Percentiles rank a stretch among this genome's conserved stretches.
phyloP scores from a whole-genome alignment of 2,113 vertebrate species.

The Hipposideros armiger region DNA sequence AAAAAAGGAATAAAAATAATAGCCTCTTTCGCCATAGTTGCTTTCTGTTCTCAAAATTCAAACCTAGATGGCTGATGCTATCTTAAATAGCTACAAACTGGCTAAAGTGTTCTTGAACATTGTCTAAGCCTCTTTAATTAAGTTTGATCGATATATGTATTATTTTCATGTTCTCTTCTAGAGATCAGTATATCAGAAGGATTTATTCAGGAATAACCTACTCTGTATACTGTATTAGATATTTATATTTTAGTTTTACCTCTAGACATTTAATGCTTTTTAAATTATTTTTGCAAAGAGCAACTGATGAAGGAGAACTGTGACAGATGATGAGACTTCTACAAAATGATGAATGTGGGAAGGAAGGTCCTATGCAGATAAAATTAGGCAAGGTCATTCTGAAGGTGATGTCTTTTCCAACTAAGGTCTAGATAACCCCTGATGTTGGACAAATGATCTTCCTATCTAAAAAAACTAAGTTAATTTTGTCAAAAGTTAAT shows the following conservation, averaged over 20 bases:
- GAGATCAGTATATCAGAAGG: not conserved
- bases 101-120: not conserved
- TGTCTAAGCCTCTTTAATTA: not conserved
- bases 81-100: not conserved
- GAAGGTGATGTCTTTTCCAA: not conserved
- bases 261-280: not conserved
- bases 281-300: not conserved
- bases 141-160: not conserved
- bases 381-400: not conserved
- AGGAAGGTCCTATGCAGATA: not conserved
- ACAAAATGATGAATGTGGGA: not conserved
- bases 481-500: slow-evolving; percentile 34
- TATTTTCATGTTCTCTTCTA: slow-evolving; percentile 12
- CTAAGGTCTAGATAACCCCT: not conserved
- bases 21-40: not conserved
- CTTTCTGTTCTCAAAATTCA: not conserved
- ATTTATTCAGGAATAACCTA: not conserved
- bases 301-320: not conserved
- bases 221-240: not conserved
- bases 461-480: not conserved
- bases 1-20: not conserved
- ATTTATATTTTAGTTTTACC: not conserved
- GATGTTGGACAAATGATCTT: not conserved
- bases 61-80: not conserved
- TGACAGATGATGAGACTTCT: not conserved